Base-by-base conservation (phyloP, 2,888 invertebrate species). In the Pheosia tremula region DNA sequence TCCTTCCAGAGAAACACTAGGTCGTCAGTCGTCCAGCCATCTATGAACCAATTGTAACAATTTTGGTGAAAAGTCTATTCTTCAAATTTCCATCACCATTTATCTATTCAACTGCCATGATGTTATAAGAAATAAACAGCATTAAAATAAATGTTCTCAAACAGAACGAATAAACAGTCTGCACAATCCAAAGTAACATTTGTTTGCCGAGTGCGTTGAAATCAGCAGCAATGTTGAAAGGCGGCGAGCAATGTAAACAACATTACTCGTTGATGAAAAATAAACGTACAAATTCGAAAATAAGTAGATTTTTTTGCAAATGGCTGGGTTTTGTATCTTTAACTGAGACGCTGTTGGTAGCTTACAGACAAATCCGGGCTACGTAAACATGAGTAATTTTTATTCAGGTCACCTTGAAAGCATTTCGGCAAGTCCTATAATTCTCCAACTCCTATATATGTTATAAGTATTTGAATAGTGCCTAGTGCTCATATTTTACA, bases 21-120 rank as follows among this genome's bases (percentile, higher is more conserved):
- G 93, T 99, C 99, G 76, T 97, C 97, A 56, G 98, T 99, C 56
- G 99, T 99, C 97, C 99, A 99, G 68, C 99, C 99, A 90, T 99
- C 99, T 99, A 56, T 10, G 89, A 3, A 58, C 10, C 43, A 39
- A 10, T 47, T 56, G 57, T 60, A 56, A 58, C 24, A 24, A 24
- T 24, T 24, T 24, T 24, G 24, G 24, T 24, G 24, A 24, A 24
- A 24, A 24, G 24, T 24, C 2, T 24, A 24, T 24, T 24, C 24
- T 24, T 24, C 24, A 24, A 24, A 24, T 24, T 24, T 24, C 24
- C 24, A 24, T 24, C 24, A 24, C 24, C 24, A 24, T 24, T 24
- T 24, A 24, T 24, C 24, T 24, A 24, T 24, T 24, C 24, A 24
- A 24, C 24, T 24, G 24, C 0, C 24, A 24, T 24, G 24, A 24